These are phyloP conservation scores for Picus viridis DNA, from an alignment of 2,797 vertebrate species.

Conservation along the genomic window DNA sequence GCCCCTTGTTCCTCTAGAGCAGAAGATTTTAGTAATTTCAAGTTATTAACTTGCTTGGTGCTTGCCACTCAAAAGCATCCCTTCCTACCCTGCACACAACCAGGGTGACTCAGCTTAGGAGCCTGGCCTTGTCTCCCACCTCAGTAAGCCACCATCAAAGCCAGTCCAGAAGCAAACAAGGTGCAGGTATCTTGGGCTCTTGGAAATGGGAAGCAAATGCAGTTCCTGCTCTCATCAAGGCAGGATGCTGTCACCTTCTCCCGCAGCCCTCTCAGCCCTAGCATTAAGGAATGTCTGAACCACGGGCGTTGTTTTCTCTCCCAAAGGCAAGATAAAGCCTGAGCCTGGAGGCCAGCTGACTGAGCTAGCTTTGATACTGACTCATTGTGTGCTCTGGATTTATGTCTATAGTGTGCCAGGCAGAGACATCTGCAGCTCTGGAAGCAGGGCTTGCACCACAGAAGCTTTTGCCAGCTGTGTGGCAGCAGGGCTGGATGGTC, in stretches of 20 bases:
- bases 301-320: neutral
- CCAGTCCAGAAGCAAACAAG: neutral
- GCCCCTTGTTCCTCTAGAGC: neutral
- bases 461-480: neutral
- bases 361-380: neutral
- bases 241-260: conserved; percentile 24
- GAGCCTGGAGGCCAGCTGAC: neutral
- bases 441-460: neutral
- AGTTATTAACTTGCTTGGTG: neutral
- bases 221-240: neutral
- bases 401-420: neutral
- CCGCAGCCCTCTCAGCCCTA: neutral
- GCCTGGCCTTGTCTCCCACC: neutral
- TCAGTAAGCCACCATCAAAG: neutral
- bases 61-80: neutral
- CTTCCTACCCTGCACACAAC: rapidly evolving
- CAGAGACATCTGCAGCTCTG: neutral
- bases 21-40: neutral
- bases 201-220: neutral
- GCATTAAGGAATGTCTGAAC: conserved; percentile 15
- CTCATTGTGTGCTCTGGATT: neutral
- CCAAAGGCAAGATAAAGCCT: neutral
- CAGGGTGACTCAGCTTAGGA: neutral
- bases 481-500: rapidly evolving
- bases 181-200: neutral